Percentiles rank a stretch among this genome's conserved stretches.
phyloP scores from a whole-genome alignment of 1,140 invertebrate species.

The Armadillidium nasatum region DNA sequence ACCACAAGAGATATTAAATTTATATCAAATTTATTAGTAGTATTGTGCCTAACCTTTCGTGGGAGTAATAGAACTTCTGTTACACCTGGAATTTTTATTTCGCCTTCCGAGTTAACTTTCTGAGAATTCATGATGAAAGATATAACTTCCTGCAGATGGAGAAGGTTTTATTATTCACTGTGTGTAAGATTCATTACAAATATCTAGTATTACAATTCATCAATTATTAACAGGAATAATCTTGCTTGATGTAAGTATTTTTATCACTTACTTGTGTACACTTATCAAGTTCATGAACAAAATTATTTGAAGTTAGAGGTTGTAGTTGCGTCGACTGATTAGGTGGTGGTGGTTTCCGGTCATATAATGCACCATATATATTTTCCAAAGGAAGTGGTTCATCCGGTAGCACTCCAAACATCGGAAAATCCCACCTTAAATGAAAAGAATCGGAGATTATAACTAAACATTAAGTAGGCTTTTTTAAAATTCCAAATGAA shows the following conservation, averaged over 20 bases:
- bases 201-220: too few species aligned
- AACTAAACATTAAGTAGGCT: too few species aligned
- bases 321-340: constrained; percentile 90
- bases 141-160: constrained; percentile 64
- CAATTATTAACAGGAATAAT: not conserved
- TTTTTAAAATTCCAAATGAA: too few species aligned
- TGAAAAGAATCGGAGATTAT: too few species aligned
- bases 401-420: constrained; percentile 60
- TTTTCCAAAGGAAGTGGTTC: constrained; percentile 58
- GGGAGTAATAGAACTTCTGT: not conserved
- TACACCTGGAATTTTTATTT: constrained; percentile 46
- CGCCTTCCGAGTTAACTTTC: constrained; percentile 56
- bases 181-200: not conserved
- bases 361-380: constrained; percentile 71
- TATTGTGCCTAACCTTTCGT: not conserved
- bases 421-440: constrained; percentile 43
- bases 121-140: constrained; percentile 61
- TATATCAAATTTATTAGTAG: not conserved
- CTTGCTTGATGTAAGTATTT: too few species aligned
- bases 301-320: constrained; percentile 80
- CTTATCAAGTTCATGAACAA: constrained; percentile 82
- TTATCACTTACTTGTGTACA: constrained; percentile 55
- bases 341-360: constrained; percentile 74
- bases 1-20: not conserved
- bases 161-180: not conserved